phyloP scores from a whole-genome alignment of 2,113 vertebrate genomes.

The Microtus oregoni region DNA sequence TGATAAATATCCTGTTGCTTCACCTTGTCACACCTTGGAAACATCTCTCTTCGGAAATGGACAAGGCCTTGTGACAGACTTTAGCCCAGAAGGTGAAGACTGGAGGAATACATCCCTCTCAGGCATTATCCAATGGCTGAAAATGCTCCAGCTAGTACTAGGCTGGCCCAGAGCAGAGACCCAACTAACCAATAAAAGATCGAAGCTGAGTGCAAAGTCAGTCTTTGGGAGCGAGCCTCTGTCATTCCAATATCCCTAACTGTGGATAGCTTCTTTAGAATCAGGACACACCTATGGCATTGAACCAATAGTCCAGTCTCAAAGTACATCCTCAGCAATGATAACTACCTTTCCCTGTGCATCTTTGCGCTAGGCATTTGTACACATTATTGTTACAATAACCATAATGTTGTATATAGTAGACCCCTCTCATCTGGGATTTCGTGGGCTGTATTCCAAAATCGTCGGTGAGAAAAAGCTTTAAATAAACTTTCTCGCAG shows the following conservation, averaged over 20 bases:
- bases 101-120: neutral
- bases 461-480: neutral
- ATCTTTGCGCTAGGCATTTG: neutral
- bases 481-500: neutral
- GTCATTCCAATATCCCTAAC: neutral
- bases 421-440: neutral
- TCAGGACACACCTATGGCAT: neutral
- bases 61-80: neutral
- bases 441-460: neutral
- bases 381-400: neutral
- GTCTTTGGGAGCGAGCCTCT: neutral
- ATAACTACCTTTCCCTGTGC: neutral
- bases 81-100: neutral
- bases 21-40: neutral
- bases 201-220: slow-evolving; percentile 3
- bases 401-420: neutral
- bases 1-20: neutral
- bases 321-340: neutral
- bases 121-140: neutral
- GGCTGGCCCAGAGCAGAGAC: neutral
- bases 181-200: neutral
- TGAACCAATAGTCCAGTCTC: neutral
- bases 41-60: neutral
- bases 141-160: neutral
- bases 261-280: neutral